Conservation (phyloP, 2,888 invertebrate species). For the Drepanosiphum platanoidis region DNA sequence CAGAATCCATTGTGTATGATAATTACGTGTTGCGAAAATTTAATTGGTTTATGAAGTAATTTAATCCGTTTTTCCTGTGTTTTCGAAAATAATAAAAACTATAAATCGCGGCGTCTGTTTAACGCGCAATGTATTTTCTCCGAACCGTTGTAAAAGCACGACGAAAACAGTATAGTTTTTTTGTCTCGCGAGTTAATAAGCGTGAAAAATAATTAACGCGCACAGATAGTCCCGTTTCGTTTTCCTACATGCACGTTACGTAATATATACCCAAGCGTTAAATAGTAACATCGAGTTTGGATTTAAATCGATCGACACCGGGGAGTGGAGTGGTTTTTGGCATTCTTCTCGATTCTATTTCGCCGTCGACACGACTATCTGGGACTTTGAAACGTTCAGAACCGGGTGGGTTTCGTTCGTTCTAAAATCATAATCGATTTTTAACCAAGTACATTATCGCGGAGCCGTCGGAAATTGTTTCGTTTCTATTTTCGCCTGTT, state of each 20-base stretch:
- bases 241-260: neutral
- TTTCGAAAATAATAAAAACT: neutral
- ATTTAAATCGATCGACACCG: no score
- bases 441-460: no score
- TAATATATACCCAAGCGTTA: no score
- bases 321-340: no score
- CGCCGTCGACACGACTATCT: no score
- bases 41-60: neutral
- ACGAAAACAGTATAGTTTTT: neutral
- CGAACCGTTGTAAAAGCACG: neutral
- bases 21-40: neutral
- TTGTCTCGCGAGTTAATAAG: neutral
- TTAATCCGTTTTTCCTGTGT: neutral
- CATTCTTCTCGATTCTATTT: no score
- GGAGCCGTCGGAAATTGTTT: no score
- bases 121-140: neutral
- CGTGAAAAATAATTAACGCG: neutral
- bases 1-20: neutral
- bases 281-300: no score
- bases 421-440: no score
- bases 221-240: neutral
- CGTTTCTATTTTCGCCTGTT: no score
- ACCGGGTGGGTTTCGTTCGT: no score
- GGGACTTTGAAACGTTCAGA: no score
- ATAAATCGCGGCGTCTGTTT: neutral